Conservation (phyloP, 2,888 invertebrate genomes). For the Calameuta pallipes region DNA sequence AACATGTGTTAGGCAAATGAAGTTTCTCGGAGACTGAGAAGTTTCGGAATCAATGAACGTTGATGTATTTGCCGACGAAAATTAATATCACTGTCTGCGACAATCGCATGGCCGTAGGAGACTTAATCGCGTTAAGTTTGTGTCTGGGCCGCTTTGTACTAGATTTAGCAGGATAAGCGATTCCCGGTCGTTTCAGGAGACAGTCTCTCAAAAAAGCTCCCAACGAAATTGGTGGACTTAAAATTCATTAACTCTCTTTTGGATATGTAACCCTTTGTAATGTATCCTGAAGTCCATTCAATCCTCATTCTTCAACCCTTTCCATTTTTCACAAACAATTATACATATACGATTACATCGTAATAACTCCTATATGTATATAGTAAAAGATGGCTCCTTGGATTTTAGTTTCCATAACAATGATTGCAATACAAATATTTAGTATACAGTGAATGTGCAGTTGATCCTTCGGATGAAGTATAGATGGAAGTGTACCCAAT, state of each 20-base stretch:
- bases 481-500: too few relatives aligned
- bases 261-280: too few relatives aligned
- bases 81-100: constrained; percentile 61
- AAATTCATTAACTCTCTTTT: constrained; percentile 31
- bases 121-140: constrained; percentile 56
- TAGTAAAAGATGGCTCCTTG: too few relatives aligned
- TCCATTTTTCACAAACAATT: too few relatives aligned
- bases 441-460: too few relatives aligned
- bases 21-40: constrained; percentile 54
- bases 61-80: constrained; percentile 57
- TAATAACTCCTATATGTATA: too few relatives aligned
- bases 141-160: constrained; percentile 35
- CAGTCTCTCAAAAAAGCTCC: constrained; percentile 38
- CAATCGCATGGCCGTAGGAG: constrained; percentile 41
- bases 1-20: constrained; percentile 14
- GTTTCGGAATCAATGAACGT: constrained; percentile 63
- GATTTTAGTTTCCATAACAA: too few relatives aligned
- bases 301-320: too few relatives aligned
- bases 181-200: constrained; percentile 12
- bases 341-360: too few relatives aligned
- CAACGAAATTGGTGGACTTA: constrained; percentile 39
- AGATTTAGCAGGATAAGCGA: constrained; percentile 30
- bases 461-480: too few relatives aligned
- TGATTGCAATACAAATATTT: too few relatives aligned
- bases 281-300: too few relatives aligned